phyloP scores from a whole-genome alignment of 2,888 invertebrate genomes.

The Macaria notata region DNA sequence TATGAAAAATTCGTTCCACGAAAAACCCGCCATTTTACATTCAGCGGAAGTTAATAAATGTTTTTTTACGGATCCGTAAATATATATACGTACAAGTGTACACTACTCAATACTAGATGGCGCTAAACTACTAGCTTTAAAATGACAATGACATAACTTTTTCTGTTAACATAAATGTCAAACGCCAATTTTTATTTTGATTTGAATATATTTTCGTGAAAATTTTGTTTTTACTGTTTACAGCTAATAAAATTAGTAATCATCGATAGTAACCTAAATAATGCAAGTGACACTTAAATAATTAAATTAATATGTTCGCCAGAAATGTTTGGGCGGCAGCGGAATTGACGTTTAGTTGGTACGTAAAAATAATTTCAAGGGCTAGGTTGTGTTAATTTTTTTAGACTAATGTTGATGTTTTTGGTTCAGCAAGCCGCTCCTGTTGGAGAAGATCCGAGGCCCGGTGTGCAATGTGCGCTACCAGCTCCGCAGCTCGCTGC shows the following conservation, averaged over 20 bases:
- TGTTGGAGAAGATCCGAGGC: slow-evolving; percentile 43
- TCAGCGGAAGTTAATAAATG: too few species aligned
- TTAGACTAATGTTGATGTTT: slow-evolving; percentile 19
- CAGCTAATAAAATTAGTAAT: slow-evolving; percentile 6
- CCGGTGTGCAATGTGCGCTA: slow-evolving; percentile 43
- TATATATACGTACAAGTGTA: not conserved
- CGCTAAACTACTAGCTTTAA: not conserved
- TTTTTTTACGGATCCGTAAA: too few species aligned
- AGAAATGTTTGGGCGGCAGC: slow-evolving; percentile 67
- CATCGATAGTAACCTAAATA: slow-evolving; percentile 33
- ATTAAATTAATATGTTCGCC: slow-evolving; percentile 63
- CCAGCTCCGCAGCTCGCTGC: slow-evolving; percentile 62
- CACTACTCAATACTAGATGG: not conserved
- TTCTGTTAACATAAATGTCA: not conserved
- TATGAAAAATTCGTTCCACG: too few species aligned
- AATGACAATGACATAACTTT: not conserved
- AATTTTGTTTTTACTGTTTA: slow-evolving; percentile 17
- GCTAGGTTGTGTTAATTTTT: slow-evolving; percentile 9
- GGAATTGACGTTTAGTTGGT: slow-evolving; percentile 66
- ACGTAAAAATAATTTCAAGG: slow-evolving; percentile 31
- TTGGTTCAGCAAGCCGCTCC: slow-evolving; percentile 44
- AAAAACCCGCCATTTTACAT: too few species aligned
- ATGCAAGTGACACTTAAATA: slow-evolving; percentile 49
- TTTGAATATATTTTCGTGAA: slow-evolving; percentile 38
- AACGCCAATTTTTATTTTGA: slow-evolving; percentile 23